Base-by-base conservation (phyloP, 2,888 invertebrate genomes). In the Aspidiotus rigidus region DNA sequence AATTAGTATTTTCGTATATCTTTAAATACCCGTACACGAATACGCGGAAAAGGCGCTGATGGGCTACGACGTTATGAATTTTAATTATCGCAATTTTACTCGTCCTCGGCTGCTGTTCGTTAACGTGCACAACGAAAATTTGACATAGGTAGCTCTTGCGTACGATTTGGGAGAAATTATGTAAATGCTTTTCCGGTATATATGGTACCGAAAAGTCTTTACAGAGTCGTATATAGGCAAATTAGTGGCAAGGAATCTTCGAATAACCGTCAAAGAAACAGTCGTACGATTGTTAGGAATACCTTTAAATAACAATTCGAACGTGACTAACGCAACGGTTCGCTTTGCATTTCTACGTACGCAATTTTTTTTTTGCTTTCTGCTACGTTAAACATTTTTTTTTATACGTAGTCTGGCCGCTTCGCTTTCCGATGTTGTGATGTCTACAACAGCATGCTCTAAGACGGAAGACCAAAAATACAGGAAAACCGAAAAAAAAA, bases 21-120 rank as follows among this genome's bases (percentile, higher is more conserved):
- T 49, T 49, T 49, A 17, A 57, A 57, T 63, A 28, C n/a, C 49
- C 63, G 63, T 39, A 28, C 17, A 63, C 39, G 44, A 39, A 63
- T 28, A 53, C 49, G 28, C 28, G 28, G 28, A 28, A 28, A 28
- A 28, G 28, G 28, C 28, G 28, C 28, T 28, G 28, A 28, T 28
- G 10, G 17, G 16, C 42, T 49, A 49, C n/a, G 49, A 28, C 44
- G 16, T 49, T 63, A 63, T 16, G 63, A 63, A 63, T 63, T 49
- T 63, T 63, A 63, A 63, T 53, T 63, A 63, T 42, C 41, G 62
- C n/a, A 49, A 49, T 49, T 49, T 49, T 49, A 28, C 28, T 28
- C 49, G 10, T n/a, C 1, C 49, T 49, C 49, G 49, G 11, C n/a
- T 11, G 49, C 11, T 44, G 11, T 11, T 8, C 11, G 11, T 44